Evolutionary conservation across 2,113 vertebrate genomes (phyloP), one percentile per base, ranked within the genome.

Genomic region (Sprattus sprattus): DNA sequence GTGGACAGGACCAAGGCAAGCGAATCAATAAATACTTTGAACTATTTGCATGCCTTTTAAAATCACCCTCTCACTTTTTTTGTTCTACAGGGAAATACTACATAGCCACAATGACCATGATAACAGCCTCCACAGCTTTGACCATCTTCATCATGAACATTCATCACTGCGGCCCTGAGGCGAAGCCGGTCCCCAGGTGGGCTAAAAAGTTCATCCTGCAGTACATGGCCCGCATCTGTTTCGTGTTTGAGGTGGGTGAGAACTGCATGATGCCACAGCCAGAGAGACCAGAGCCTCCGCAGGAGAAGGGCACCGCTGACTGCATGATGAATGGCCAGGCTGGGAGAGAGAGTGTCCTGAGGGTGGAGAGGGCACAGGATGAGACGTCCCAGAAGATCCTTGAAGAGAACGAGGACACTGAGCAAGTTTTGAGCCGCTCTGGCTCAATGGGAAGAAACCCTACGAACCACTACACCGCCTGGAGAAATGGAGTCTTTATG

Each of bases 91-190:
- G 97, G 57, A 98, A 97, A 83, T 98, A 98, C 90, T 98, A 97
- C 92, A 97, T 98, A 7, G 96, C 97, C 85, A 98, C 97, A 2
- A 98, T 98, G 97, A 97, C 97, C 54, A 96, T 98, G 96, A 96
- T 97, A 90, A 97, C 97, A 0, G 95, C 96, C 88, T 98, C 97
- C 81, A 98, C 97, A 0, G 96, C 97, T 0, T 88, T 98, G 84
- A 98, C 97, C 86, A 97, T 98, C 91, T 97, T 98, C 89, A 95
- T 98, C 90, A 97, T 97, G 96, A 98, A 96, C 83, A 89, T 98
- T 84, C 97, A 98, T 89, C 96, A 97, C 92, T 97, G 97, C 1
- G 96, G 97, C 1, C 97, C 96, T 0, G 96, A 96, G 6, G 96
- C 96, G 1, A 94, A 93, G 18, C 96, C 97, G 0, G 95, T 98